Evolutionary conservation across 1,140 invertebrate genomes (phyloP), one percentile per base, ranked within the genome.

Genomic region (Leucophenga varia): DNA sequence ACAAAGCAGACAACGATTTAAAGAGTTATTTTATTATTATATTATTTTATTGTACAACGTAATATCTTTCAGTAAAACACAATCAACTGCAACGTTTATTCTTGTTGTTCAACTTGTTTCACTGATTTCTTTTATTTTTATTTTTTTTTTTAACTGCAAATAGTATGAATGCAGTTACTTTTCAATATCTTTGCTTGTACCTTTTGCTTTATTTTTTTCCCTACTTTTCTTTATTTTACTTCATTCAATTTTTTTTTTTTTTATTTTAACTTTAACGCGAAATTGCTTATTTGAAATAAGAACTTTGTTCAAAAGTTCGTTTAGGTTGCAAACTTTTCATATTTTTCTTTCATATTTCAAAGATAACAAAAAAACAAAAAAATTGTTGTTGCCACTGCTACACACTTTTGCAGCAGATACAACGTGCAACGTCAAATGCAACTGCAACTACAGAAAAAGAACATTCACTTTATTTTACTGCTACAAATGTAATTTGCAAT

Each of bases 131-230:
- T 50, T 60, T 53, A 39, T 49, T 50, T 43, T 63, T 56, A 67
- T 67, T 54, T 59, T 57, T 57, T 39, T 54, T 67, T 67, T 67
- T 67, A 67, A 67, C 63, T 67, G 63, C 63, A 63, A 59, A 54
- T 56, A n/a, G n/a, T 63, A 63, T 67, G 53, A 67, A 67, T 67
- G 59, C 63, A 67, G 67, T 67, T 67, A 67, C 63, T 67, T 67
- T 67, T 67, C 63, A 63, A 67, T 67, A 48, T 67, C 61, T 61
- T 58, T 56, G 43, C 44, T n/a, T 34, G 6, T 8, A 8, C 31
- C 5, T 34, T 34, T n/a, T 34, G 31, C 13, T 9, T 8, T n/a
- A 5, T n/a, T 34, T 9, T 14, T 34, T 5, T 6, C n/a, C 13
- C 4, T n/a, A 8, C 31, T 34, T 34, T 14, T 34, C 31, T 13